Base-by-base conservation (phyloP, 2,113 vertebrate species). In the Pristiophorus japonicus region DNA sequence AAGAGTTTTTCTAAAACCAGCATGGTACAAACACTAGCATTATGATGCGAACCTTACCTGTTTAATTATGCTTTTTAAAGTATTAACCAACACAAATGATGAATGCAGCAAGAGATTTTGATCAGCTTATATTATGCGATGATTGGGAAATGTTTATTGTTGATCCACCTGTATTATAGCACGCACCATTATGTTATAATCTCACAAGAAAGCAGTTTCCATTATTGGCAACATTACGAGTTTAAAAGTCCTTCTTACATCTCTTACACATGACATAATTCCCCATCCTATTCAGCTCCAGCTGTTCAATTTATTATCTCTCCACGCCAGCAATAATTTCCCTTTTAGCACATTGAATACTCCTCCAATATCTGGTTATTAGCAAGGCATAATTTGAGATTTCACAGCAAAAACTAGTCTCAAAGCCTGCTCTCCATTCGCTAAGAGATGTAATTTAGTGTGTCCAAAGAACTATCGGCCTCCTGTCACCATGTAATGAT, bases 311-410 rank as follows among this genome's bases (percentile, higher is more conserved):
- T 90, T 90, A 34, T 94, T 70, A 34, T 38, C 45, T 30, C 93
- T 94, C 93, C 42, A 34, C 45, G 73, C 93, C 4, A 67, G 65
- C 27, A 30, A 94, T 94, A 94, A 70, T 73, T 47, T 51, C 27
- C 65, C 93, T 94, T 67, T 94, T 67, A 70, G 34, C 51, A 73
- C 47, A 42, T 51, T 66, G 51, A 47, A 51, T 70, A 14, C n/a
- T n/a, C n/a, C n/a, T 94, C 22, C 63, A 70, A 94, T 94, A 94
- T 94, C 93, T 70, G 93, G 66, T 70, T 70, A 27, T 47, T 67
- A 70, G 65, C 66, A 73, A 45, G 93, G 34, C 51, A 34, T 94
- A 94, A 70, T 70, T 94, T 94, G 65, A 51, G 65, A 70, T 94
- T 47, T 42, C 66, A 73, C 65, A 47, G 45, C 42, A 63, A 94